phyloP scores from a whole-genome alignment of 1,140 invertebrate species.

The Lethrus apterus region DNA sequence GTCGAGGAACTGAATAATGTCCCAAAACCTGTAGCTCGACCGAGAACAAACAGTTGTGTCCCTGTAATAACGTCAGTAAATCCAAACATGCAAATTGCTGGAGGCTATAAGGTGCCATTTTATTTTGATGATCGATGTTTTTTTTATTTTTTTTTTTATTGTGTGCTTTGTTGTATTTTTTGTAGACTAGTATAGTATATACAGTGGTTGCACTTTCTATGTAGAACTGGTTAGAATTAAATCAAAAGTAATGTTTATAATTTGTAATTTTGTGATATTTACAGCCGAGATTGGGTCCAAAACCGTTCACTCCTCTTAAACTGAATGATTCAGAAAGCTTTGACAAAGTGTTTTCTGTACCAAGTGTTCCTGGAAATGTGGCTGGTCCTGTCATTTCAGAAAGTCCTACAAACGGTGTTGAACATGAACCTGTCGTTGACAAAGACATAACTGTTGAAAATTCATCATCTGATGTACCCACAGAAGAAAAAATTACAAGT shows the following conservation, averaged over 20 bases:
- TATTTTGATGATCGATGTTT: not conserved
- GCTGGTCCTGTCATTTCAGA: too few relatives aligned
- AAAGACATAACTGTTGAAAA: too few relatives aligned
- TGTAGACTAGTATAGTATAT: not conserved
- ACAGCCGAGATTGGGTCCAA: conserved; percentile 72
- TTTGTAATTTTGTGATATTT: too few relatives aligned
- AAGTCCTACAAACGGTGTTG: conserved; percentile 17
- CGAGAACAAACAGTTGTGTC: conserved; percentile 55
- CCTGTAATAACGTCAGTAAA: conserved; percentile 44
- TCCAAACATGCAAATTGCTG: conserved; percentile 45
- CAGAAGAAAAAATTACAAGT: not conserved
- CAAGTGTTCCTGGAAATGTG: conserved; percentile 60
- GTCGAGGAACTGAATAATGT: conserved; percentile 35
- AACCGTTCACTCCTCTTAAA: conserved; percentile 70
- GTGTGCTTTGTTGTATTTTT: not conserved
- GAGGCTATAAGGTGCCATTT: conserved; percentile 58
- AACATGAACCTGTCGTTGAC: not conserved
- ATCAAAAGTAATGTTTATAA: not conserved
- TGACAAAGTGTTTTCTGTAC: conserved; percentile 72
- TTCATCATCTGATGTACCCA: conserved; percentile 25
- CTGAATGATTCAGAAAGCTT: conserved; percentile 65
- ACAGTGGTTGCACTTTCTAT: not conserved
- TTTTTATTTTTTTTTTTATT: conserved; percentile 1
- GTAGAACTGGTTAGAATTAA: not conserved
- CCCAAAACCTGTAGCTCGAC: conserved; percentile 65